phyloP scores from a whole-genome alignment of 2,888 invertebrate species.

The Plutella xylostella region DNA sequence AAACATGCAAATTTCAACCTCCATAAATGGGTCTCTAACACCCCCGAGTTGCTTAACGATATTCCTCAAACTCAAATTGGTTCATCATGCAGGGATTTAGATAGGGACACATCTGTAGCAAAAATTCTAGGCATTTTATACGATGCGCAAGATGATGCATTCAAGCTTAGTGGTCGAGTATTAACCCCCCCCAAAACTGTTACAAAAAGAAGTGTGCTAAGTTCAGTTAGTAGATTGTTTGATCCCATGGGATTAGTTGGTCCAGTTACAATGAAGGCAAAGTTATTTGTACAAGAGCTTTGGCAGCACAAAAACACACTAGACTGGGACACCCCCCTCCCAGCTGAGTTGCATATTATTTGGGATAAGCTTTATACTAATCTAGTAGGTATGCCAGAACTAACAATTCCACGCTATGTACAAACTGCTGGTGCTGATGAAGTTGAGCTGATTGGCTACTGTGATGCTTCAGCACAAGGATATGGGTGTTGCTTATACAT shows the following conservation, averaged over 20 bases:
- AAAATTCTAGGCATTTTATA: slow-evolving; percentile 10
- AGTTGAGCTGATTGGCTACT: not conserved
- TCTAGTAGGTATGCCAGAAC: not conserved
- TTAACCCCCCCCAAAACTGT: not conserved
- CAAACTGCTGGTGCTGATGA: not conserved
- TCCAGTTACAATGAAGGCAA: slow-evolving; percentile 7
- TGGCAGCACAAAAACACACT: slow-evolving; percentile 11
- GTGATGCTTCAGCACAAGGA: slow-evolving; percentile 1
- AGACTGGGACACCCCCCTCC: not conserved
- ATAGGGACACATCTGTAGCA: not conserved
- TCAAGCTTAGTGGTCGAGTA: slow-evolving; percentile 4
- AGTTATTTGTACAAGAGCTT: slow-evolving; percentile 5
- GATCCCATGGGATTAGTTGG: slow-evolving; percentile 13
- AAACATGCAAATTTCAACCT: slow-evolving; percentile 5
- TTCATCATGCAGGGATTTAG: not conserved
- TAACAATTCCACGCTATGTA: slow-evolving; percentile 1
- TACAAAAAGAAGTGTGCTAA: slow-evolving; percentile 8
- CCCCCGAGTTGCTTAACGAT: slow-evolving; percentile 1
- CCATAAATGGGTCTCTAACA: slow-evolving; percentile 12
- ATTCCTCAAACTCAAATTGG: slow-evolving; percentile 6
- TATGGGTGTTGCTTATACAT: slow-evolving; percentile 6
- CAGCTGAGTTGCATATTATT: not conserved
- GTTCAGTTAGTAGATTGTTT: slow-evolving; percentile 11
- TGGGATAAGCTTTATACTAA: not conserved
- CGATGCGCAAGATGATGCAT: slow-evolving; percentile 6